These are phyloP conservation scores for Vanacampus margaritifer DNA, from an alignment of 2,113 vertebrate species.

Conservation along the genomic window DNA sequence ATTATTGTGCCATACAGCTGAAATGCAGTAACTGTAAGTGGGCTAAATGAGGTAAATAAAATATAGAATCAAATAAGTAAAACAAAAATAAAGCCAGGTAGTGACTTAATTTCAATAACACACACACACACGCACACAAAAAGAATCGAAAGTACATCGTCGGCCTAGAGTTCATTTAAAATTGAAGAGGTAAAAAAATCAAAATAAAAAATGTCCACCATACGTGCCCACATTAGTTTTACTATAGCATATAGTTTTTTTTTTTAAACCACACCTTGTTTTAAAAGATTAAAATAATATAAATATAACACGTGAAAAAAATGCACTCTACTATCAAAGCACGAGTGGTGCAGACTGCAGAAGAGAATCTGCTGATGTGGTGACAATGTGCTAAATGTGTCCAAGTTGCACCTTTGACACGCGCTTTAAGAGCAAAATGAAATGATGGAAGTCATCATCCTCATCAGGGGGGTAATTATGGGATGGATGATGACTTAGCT, in stretches of 20 bases:
- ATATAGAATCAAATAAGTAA: too few relatives aligned
- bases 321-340: not conserved
- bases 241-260: too few relatives aligned
- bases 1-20: too few relatives aligned
- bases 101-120: too few relatives aligned
- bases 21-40: too few relatives aligned
- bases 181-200: not conserved
- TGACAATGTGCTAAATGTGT: slow-evolving; percentile 32
- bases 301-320: too few relatives aligned
- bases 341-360: not conserved
- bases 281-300: too few relatives aligned
- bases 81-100: too few relatives aligned
- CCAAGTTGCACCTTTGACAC: slow-evolving; percentile 33
- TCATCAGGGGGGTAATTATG: slow-evolving; percentile 48
- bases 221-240: not conserved
- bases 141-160: too few relatives aligned
- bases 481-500: slow-evolving; percentile 61
- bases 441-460: slow-evolving; percentile 49
- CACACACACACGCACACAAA: too few relatives aligned
- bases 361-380: not conserved
- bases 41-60: too few relatives aligned
- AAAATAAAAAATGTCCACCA: not conserved
- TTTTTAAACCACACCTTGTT: too few relatives aligned
- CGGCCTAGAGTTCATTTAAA: not conserved
- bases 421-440: slow-evolving; percentile 42